Evolutionary conservation across 2,797 vertebrate genomes (phyloP).

Genomic region (Erpetoichthys calabaricus): DNA sequence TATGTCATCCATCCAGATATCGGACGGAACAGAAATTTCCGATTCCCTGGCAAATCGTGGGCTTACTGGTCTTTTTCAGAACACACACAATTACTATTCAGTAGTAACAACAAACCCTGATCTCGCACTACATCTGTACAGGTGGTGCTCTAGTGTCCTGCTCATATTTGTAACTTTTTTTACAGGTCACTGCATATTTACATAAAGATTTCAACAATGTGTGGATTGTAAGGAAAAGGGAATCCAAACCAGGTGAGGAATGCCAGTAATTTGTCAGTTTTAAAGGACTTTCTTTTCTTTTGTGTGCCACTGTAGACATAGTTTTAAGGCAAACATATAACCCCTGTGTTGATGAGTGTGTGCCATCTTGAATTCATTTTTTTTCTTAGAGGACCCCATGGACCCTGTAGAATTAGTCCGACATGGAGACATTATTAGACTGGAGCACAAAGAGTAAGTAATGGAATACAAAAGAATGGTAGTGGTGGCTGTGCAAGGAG

Average conservation of each 20-base stretch:
- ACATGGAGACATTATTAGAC: slow-evolving; percentile 75
- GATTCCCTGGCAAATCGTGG: no score
- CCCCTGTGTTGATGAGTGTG: not conserved
- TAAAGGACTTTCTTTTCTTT: not conserved
- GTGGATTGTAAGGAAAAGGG: slow-evolving; percentile 77
- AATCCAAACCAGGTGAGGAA: slow-evolving; percentile 54
- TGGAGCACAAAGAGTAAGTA: slow-evolving; percentile 89
- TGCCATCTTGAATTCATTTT: not conserved
- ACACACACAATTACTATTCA: no score
- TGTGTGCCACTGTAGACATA: not conserved
- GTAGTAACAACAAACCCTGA: no score
- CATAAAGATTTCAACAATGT: slow-evolving; percentile 94
- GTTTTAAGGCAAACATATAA: slow-evolving; percentile 6
- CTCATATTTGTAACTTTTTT: not conserved
- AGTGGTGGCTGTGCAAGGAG: not conserved
- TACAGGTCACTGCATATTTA: slow-evolving; percentile 81
- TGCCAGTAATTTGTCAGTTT: not conserved
- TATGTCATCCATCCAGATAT: no score
- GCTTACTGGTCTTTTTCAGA: no score
- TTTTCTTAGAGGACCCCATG: slow-evolving; percentile 41
- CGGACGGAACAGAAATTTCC: no score
- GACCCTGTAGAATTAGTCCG: slow-evolving; percentile 65
- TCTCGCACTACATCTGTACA: no score
- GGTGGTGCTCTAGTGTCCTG: no score
- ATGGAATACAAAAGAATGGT: not conserved